Conservation (phyloP, 1,140 invertebrate genomes). For the Drosophila erecta region DNA sequence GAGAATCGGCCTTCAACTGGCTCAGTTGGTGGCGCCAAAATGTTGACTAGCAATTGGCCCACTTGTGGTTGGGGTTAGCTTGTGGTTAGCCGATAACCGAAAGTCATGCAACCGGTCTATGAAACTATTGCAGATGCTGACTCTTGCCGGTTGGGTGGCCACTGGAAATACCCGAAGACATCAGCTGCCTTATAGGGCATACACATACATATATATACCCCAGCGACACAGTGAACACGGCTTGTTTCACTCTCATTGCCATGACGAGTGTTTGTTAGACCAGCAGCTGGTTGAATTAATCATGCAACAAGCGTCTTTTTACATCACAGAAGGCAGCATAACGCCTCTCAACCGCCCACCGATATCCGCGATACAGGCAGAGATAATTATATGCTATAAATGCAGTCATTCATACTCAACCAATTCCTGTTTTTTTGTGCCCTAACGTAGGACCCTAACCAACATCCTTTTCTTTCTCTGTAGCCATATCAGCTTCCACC, state of each 20-base stretch:
- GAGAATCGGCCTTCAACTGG: slow-evolving; percentile 58
- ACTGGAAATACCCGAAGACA: slow-evolving; percentile 36
- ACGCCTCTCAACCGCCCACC: slow-evolving; percentile 10
- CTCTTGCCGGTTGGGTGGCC: slow-evolving; percentile 49
- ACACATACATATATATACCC: slow-evolving; percentile 13
- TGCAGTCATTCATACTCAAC: not conserved
- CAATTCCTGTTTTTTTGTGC: not conserved
- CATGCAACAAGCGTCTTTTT: slow-evolving; percentile 61
- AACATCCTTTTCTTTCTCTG: not conserved
- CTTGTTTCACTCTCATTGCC: slow-evolving; percentile 4
- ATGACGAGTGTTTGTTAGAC: slow-evolving; percentile 22
- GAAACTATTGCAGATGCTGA: slow-evolving; percentile 44
- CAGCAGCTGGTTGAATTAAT: slow-evolving; percentile 40
- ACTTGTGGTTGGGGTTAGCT: slow-evolving; percentile 37
- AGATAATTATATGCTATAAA: not conserved
- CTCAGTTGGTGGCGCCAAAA: slow-evolving; percentile 38
- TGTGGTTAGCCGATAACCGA: slow-evolving; percentile 26
- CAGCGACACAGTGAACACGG: slow-evolving; percentile 55
- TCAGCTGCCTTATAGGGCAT: slow-evolving; percentile 39
- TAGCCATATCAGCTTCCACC: not conserved
- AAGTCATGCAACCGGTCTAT: slow-evolving; percentile 61
- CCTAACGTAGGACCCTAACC: too few relatives aligned
- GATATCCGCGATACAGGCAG: not conserved
- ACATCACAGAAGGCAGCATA: slow-evolving; percentile 43
- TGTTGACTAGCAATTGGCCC: slow-evolving; percentile 45